Conservation (phyloP, 2,888 invertebrate species). For the Cheilosia impressa region DNA sequence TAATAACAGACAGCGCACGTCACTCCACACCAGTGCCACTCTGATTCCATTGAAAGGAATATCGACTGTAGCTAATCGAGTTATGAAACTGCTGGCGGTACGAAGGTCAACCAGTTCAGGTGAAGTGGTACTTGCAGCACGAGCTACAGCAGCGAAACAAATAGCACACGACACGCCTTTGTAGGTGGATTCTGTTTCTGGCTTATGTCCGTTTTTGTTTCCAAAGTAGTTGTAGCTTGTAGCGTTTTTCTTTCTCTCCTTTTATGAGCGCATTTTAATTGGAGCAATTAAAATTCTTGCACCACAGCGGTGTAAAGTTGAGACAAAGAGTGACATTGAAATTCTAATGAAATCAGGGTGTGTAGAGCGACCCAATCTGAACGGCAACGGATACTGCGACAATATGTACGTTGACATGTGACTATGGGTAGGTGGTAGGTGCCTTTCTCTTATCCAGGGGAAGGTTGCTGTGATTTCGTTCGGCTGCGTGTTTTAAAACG, state of each 20-base stretch:
- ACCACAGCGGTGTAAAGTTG: slow-evolving; percentile 15
- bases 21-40: slow-evolving; percentile 12
- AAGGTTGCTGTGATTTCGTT: not conserved
- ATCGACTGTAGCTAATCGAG: slow-evolving; percentile 17
- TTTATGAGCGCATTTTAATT: slow-evolving; percentile 42
- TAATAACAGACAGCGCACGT: slow-evolving; percentile 21
- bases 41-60: slow-evolving; percentile 34
- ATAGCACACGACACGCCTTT: slow-evolving; percentile 60
- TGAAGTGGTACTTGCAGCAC: slow-evolving; percentile 30
- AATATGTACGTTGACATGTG: too few relatives aligned
- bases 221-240: not conserved
- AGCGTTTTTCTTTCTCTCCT: slow-evolving; percentile 16
- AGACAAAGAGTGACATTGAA: slow-evolving; percentile 57
- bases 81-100: slow-evolving; percentile 33
- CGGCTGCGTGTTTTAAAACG: not conserved
- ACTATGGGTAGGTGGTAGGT: not conserved
- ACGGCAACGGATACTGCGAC: too few relatives aligned
- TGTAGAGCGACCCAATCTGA: slow-evolving; percentile 36
- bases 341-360: slow-evolving; percentile 57
- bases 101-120: slow-evolving; percentile 55
- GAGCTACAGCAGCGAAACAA: slow-evolving; percentile 30
- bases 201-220: slow-evolving; percentile 11
- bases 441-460: slow-evolving; percentile 50
- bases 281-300: slow-evolving; percentile 55
- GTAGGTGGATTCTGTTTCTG: slow-evolving; percentile 34